Percentiles rank a stretch among this genome's conserved stretches.
Conservation (phyloP, 1,140 invertebrate genomes). For the Ceratina australensis region DNA sequence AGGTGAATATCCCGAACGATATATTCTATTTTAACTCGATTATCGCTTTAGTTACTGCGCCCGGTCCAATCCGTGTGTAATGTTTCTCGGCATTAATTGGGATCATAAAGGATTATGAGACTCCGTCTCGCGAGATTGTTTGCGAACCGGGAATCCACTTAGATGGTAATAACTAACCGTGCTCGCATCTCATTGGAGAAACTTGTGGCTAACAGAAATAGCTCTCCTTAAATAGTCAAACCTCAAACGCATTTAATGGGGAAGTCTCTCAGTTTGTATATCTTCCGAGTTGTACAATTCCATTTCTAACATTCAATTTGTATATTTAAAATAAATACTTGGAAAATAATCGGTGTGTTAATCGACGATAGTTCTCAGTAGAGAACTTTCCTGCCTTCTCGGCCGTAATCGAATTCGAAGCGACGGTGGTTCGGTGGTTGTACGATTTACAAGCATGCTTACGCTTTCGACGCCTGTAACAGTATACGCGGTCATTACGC, state of each 20-base stretch:
- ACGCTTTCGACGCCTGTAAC: not conserved
- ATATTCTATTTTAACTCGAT: slow-evolving; percentile 24
- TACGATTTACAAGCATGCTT: slow-evolving; percentile 31
- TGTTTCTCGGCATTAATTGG: slow-evolving; percentile 53
- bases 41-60: slow-evolving; percentile 23
- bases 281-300: too few relatives aligned
- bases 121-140: slow-evolving; percentile 41
- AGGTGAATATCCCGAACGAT: slow-evolving; percentile 8
- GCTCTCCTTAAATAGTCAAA: too few relatives aligned
- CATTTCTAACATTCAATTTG: too few relatives aligned
- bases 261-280: too few relatives aligned
- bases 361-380: too few relatives aligned
- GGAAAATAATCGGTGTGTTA: too few relatives aligned
- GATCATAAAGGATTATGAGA: slow-evolving; percentile 54
- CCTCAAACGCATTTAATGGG: too few relatives aligned
- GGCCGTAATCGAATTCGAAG: not conserved
- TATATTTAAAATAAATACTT: too few relatives aligned
- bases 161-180: not conserved
- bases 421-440: too few relatives aligned
- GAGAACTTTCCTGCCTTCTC: too few relatives aligned
- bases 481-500: not conserved
- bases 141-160: slow-evolving; percentile 11
- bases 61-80: slow-evolving; percentile 48
- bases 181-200: not conserved
- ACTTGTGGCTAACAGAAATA: too few relatives aligned